Conservation (phyloP, 2,113 vertebrate species). For the Hiodon tergisus region DNA sequence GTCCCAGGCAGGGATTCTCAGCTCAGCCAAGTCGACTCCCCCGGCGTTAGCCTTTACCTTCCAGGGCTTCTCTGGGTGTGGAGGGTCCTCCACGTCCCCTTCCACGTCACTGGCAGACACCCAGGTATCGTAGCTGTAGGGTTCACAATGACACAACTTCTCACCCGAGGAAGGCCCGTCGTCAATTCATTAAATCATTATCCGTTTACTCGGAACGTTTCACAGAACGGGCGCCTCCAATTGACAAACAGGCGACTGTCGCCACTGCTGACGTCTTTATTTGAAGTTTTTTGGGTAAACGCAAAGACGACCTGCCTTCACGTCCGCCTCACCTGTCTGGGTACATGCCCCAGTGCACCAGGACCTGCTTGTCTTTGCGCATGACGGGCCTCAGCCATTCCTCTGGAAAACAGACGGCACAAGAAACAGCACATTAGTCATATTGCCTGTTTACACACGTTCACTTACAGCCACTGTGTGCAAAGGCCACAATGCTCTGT, state of each 20-base stretch:
- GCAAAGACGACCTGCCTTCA: neutral
- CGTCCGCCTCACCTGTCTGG: slow-evolving; percentile 58
- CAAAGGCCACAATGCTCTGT: no score
- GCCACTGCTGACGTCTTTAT: no score
- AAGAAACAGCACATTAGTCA: neutral
- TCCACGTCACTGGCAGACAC: slow-evolving; percentile 82
- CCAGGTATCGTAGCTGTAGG: slow-evolving; percentile 89
- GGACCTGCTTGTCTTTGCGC: slow-evolving; percentile 91
- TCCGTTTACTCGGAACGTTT: no score
- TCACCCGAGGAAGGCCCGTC: no score
- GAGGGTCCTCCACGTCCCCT: slow-evolving; percentile 85
- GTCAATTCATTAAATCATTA: no score
- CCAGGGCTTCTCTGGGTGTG: slow-evolving; percentile 83
- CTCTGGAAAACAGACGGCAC: slow-evolving; percentile 62
- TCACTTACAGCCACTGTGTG: no score
- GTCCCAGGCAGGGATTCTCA: neutral
- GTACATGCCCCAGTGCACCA: slow-evolving; percentile 92
- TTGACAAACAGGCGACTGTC: no score
- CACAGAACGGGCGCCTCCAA: no score
- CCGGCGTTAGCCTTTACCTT: slow-evolving; percentile 64
- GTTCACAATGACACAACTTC: neutral
- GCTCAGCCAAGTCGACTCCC: no score
- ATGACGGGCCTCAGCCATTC: slow-evolving; percentile 94
- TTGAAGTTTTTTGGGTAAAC: neutral
- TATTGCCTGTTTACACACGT: neutral